Conservation (phyloP, 2,797 vertebrate species). For the Smutsia temminckii region DNA sequence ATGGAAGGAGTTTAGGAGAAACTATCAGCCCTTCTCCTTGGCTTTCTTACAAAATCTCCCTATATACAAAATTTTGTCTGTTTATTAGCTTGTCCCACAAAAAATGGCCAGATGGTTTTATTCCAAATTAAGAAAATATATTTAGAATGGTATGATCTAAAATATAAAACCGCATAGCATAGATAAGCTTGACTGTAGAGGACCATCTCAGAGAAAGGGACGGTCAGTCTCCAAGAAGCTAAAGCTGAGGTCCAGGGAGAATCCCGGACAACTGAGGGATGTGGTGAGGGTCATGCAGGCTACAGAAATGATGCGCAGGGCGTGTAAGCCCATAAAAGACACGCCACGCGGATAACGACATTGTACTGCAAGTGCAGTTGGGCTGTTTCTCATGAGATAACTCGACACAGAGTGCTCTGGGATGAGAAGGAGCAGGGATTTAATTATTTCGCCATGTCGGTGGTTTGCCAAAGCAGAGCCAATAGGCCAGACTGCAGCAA, state of each 20-base stretch:
- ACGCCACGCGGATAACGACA: not conserved
- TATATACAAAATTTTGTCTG: not conserved
- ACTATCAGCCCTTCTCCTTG: not conserved
- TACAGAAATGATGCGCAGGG: not conserved
- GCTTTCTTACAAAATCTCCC: not conserved
- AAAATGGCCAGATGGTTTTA: not conserved
- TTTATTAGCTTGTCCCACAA: not conserved
- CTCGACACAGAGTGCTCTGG: not conserved
- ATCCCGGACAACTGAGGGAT: rapidly evolving
- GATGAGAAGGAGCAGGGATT: not conserved
- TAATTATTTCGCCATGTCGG: not conserved
- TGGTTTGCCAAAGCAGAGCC: not conserved
- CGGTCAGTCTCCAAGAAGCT: not conserved
- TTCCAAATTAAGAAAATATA: slow-evolving; percentile 16
- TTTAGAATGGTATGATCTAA: not conserved
- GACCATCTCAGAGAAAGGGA: not conserved
- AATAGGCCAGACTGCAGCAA: not conserved
- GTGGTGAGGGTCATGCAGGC: not conserved
- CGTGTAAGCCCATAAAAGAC: not conserved
- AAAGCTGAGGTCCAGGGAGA: not conserved
- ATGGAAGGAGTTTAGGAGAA: not conserved
- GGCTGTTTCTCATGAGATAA: not conserved
- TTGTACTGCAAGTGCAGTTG: not conserved
- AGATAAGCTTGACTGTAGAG: not conserved
- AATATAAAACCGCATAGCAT: not conserved